These are phyloP conservation scores for Empidonax alnorum DNA, from an alignment of 2,113 vertebrate species.

Conservation along the genomic window DNA sequence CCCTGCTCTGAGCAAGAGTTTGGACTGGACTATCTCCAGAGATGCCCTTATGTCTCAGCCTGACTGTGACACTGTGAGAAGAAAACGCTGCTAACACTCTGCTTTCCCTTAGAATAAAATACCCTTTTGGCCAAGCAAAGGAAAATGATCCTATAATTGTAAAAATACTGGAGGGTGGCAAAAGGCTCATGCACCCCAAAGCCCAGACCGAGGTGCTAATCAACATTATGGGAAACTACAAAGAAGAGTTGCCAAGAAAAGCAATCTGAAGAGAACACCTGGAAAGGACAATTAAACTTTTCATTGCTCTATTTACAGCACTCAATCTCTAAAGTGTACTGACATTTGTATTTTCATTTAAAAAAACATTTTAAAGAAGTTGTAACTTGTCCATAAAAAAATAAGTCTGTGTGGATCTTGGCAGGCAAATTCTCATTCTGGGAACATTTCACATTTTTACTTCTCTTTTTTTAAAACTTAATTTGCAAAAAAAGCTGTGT, in stretches of 20 bases:
- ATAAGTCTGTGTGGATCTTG: slow-evolving; percentile 54
- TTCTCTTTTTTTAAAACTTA: neutral
- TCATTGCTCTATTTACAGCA: neutral
- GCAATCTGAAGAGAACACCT: slow-evolving; percentile 40
- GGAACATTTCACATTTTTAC: neutral
- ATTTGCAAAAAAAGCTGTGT: neutral
- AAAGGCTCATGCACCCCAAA: neutral
- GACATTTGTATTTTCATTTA: slow-evolving; percentile 63
- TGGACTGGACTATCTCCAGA: neutral
- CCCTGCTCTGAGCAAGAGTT: neutral
- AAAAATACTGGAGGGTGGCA: no score
- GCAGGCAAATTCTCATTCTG: slow-evolving; percentile 26
- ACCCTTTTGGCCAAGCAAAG: neutral
- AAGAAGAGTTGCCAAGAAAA: slow-evolving; percentile 29
- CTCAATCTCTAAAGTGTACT: neutral
- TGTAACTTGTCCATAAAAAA: slow-evolving; percentile 64
- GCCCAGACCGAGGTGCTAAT: neutral
- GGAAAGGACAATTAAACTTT: slow-evolving; percentile 36
- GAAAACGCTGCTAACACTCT: neutral
- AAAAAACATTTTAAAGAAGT: slow-evolving; percentile 62
- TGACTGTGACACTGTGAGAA: neutral
- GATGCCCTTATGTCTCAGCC: neutral
- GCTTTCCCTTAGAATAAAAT: neutral
- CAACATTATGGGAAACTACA: neutral
- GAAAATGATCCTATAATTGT: neutral